These are phyloP conservation scores for Callaeas wilsoni DNA, from an alignment of 2,113 vertebrate genomes.

Conservation along the genomic window DNA sequence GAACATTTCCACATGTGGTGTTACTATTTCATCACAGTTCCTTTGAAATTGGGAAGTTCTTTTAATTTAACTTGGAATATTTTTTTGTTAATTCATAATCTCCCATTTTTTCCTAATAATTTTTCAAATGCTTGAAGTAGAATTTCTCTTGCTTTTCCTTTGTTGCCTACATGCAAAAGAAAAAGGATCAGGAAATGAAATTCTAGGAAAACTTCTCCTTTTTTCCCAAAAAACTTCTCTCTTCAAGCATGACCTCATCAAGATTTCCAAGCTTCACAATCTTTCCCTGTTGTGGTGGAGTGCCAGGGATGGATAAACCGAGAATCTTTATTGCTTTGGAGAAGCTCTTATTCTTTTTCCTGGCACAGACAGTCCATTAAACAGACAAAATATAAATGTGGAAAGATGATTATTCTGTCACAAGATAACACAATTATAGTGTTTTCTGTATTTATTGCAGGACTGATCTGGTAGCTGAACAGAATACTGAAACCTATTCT, in stretches of 20 bases:
- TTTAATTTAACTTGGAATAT: not conserved
- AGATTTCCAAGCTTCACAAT: constrained; percentile 3
- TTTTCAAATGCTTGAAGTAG: not conserved
- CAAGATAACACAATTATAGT: not conserved
- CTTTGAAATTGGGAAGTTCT: not conserved
- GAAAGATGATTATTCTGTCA: constrained; percentile 11
- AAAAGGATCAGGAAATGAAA: not conserved
- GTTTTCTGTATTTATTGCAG: not conserved
- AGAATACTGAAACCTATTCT: not conserved
- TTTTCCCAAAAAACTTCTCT: not conserved
- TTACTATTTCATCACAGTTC: not conserved
- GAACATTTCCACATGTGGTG: not conserved
- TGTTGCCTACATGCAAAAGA: not conserved
- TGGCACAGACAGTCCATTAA: not conserved
- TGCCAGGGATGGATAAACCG: not conserved
- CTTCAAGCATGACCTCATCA: not conserved
- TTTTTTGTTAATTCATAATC: not conserved
- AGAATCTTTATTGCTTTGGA: constrained; percentile 7
- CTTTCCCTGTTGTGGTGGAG: not conserved
- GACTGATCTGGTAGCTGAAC: not conserved
- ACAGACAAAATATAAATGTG: not conserved
- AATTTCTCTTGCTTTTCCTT: not conserved
- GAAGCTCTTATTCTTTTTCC: not conserved
- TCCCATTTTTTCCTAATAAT: not conserved
- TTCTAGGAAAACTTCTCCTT: not conserved